Conservation (phyloP, 2,888 invertebrate species). For the Stomorhina lunata region DNA sequence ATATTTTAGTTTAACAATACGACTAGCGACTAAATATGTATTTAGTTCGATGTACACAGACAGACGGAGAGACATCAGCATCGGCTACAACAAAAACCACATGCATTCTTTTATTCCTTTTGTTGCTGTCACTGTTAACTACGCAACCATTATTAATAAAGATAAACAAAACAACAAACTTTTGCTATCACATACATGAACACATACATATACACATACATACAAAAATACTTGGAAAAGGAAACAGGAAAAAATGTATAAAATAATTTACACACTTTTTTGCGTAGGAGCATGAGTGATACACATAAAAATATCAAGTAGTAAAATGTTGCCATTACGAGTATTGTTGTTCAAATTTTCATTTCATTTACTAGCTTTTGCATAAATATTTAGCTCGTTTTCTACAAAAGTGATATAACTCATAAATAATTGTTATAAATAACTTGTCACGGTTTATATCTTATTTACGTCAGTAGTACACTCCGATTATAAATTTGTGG, state of each 20-base stretch:
- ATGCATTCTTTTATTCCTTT: conserved; percentile 36
- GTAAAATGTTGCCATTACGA: neutral
- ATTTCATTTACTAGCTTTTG: conserved; percentile 19
- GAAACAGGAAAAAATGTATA: neutral
- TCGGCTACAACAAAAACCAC: conserved; percentile 44
- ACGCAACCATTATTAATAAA: conserved; percentile 56
- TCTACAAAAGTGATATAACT: no score
- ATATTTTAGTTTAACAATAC: conserved; percentile 52
- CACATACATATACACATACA: no score
- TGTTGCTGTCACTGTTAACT: conserved; percentile 34
- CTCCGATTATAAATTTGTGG: no score
- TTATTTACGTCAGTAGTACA: no score
- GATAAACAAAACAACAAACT: conserved; percentile 17
- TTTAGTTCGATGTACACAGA: no score
- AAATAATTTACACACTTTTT: conserved; percentile 17
- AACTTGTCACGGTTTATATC: no score
- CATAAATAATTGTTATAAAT: no score
- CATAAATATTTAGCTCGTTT: no score
- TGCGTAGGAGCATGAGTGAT: conserved; percentile 34
- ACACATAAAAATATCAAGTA: conserved; percentile 27
- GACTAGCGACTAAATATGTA: neutral
- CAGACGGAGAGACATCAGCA: conserved; percentile 24
- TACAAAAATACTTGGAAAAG: neutral
- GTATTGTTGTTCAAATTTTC: conserved; percentile 15
- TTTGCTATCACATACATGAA: no score